A percentile compares a stretch with the other conserved stretches of the same genome.
These are phyloP conservation scores for Paramisgurnus dabryanus DNA, from an alignment of 2,113 vertebrate genomes.

Conservation along the genomic window DNA sequence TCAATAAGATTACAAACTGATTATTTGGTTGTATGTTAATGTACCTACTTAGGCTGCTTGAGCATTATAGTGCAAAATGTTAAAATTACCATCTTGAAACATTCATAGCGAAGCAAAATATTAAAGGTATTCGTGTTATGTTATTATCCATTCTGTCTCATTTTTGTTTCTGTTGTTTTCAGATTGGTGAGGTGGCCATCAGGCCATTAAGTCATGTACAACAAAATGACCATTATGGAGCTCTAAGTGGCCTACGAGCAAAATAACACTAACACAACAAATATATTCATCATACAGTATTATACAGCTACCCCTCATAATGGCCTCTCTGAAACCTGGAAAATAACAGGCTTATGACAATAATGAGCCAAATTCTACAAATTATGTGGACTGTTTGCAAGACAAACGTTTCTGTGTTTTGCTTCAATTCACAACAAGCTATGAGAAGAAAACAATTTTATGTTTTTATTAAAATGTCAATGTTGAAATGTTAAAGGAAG, in stretches of 20 bases:
- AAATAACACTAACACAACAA: conserved; percentile 30
- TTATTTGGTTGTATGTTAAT: no score
- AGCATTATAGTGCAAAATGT: neutral
- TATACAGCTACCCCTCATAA: neutral
- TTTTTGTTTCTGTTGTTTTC: neutral
- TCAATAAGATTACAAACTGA: no score
- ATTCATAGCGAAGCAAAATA: neutral
- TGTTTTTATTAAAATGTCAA: neutral
- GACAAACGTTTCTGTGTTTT: conserved; percentile 3
- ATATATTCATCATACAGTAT: conserved; percentile 10
- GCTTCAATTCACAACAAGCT: neutral
- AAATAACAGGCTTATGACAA: conserved; percentile 22
- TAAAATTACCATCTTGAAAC: no score
- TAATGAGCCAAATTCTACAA: conserved; percentile 3
- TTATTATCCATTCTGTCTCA: neutral
- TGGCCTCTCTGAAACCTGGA: conserved; percentile 29
- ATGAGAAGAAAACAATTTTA: neutral
- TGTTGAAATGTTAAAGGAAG: neutral
- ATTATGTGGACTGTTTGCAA: neutral
- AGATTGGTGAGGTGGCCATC: neutral
- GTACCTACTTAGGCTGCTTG: neutral
- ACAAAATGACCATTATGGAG: conserved; percentile 28
- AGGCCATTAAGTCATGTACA: neutral
- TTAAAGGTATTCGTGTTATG: neutral
- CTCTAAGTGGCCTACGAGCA: conserved; percentile 31